phyloP scores from a whole-genome alignment of 2,888 invertebrate genomes.

The Spicauda simplicius region DNA sequence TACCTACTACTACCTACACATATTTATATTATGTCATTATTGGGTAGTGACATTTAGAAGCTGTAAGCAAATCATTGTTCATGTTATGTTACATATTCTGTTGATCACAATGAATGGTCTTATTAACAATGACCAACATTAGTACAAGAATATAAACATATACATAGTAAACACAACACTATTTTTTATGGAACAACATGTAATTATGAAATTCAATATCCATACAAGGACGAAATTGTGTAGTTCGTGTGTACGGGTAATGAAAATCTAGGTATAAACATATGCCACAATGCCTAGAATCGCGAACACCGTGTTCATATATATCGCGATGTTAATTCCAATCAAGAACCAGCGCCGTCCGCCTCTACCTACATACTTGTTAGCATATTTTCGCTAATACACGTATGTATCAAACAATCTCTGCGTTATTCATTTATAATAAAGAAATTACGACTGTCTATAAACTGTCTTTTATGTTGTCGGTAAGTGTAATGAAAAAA shows the following conservation, averaged over 20 bases:
- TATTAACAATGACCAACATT: not conserved
- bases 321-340: slow-evolving; percentile 20
- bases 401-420: slow-evolving; percentile 3
- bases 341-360: slow-evolving; percentile 22
- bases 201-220: not conserved
- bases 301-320: slow-evolving; percentile 4
- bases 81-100: not conserved
- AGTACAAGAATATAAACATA: not conserved
- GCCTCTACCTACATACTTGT: slow-evolving; percentile 6
- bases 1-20: too few relatives aligned
- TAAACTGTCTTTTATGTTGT: slow-evolving; percentile 40
- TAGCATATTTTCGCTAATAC: slow-evolving; percentile 6
- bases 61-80: not conserved
- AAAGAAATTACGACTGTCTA: slow-evolving; percentile 38
- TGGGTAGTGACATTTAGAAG: not conserved
- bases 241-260: not conserved
- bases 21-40: too few relatives aligned
- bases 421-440: not conserved
- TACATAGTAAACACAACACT: not conserved
- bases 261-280: slow-evolving; percentile 1
- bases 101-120: not conserved
- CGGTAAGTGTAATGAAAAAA: slow-evolving; percentile 57
- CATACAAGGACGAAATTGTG: not conserved
- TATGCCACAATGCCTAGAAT: slow-evolving; percentile 12
- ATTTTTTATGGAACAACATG: not conserved